phyloP scores from a whole-genome alignment of 2,888 invertebrate species.

The Leucoma salicis region DNA sequence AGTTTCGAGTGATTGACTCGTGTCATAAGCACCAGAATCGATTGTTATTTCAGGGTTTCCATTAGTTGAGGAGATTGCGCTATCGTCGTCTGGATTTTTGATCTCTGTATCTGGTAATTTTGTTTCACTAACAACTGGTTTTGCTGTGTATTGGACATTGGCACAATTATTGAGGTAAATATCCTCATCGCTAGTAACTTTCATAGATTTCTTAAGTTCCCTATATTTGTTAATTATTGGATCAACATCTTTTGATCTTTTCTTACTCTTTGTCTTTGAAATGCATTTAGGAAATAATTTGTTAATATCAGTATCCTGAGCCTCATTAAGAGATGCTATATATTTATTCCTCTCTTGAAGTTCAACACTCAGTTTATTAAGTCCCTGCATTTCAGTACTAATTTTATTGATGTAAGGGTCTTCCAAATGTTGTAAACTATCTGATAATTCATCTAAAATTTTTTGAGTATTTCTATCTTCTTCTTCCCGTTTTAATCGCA shows the following conservation, averaged over 20 bases:
- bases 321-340: conserved; percentile 78
- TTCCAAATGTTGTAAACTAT: conserved; percentile 80
- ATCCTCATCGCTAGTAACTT: conserved; percentile 71
- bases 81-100: conserved; percentile 76
- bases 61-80: conserved; percentile 72
- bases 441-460: conserved; percentile 72
- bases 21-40: conserved; percentile 73
- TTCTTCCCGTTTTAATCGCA: conserved; percentile 72
- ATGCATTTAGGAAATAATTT: conserved; percentile 75
- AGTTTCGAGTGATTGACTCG: conserved; percentile 76
- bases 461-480: conserved; percentile 76
- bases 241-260: conserved; percentile 73
- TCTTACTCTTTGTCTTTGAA: conserved; percentile 77
- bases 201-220: conserved; percentile 71
- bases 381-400: conserved; percentile 81
- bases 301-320: conserved; percentile 70
- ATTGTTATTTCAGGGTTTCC: conserved; percentile 79
- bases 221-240: conserved; percentile 76
- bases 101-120: conserved; percentile 63
- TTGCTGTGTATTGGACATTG: conserved; percentile 68
- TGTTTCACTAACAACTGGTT: conserved; percentile 53
- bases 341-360: conserved; percentile 83
- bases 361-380: conserved; percentile 81
- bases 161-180: conserved; percentile 73
- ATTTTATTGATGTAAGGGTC: conserved; percentile 84